A percentile compares a stretch with the other conserved stretches of the same genome.
Conservation (phyloP, 2,797 vertebrate species). For the Nasua narica region DNA sequence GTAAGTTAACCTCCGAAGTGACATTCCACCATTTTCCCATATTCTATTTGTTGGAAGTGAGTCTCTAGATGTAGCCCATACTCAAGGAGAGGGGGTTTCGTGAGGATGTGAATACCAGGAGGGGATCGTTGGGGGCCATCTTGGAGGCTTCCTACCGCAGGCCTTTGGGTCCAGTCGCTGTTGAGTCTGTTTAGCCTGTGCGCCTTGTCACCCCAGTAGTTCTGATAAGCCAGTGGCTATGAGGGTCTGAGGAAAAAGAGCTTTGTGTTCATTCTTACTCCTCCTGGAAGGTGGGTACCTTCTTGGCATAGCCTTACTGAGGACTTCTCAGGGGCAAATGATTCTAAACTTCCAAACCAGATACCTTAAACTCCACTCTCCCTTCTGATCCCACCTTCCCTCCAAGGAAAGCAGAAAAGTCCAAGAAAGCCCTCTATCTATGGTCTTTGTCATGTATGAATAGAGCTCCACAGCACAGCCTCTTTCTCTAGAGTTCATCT, state of each 20-base stretch:
- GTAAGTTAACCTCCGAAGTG: not conserved
- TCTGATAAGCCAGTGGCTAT: not conserved
- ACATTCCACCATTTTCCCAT: not conserved
- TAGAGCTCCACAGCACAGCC: not conserved
- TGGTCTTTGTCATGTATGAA: not conserved
- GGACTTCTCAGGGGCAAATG: not conserved
- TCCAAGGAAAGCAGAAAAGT: not conserved
- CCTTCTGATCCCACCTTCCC: not conserved
- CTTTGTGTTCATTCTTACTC: not conserved
- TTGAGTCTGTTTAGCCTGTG: not conserved
- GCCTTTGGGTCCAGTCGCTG: not conserved
- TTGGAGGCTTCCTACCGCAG: not conserved
- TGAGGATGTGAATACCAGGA: not conserved
- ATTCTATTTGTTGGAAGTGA: not conserved
- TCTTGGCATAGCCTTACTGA: not conserved
- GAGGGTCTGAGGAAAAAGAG: not conserved
- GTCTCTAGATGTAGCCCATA: not conserved
- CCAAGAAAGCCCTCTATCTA: not conserved
- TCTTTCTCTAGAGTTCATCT: not conserved
- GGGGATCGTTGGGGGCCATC: not conserved
- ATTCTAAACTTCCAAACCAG: not conserved
- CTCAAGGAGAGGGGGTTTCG: not conserved
- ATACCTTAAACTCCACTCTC: not conserved
- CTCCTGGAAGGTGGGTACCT: not conserved
- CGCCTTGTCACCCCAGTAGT: not conserved